Base-by-base conservation (phyloP, 2,113 vertebrate species). In the Heterotilapia buettikoferi region DNA sequence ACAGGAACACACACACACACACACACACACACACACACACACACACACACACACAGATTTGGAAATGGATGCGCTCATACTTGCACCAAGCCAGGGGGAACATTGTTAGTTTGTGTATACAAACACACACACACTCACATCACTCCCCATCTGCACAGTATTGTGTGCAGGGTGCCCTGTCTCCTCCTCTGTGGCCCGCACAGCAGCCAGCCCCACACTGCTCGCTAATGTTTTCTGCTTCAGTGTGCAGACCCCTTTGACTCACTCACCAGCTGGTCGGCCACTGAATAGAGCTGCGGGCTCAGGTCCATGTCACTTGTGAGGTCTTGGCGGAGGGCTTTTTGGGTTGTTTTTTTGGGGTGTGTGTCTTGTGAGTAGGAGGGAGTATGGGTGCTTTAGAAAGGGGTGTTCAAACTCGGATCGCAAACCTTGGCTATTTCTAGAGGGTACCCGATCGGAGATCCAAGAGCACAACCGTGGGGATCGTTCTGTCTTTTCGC, bases 191-290 rank as follows among this genome's bases (percentile, higher is more conserved):
- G 11, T 76, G 83, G 88, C 78, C 80, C 26, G 87, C 86, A 54
- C 93, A 90, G 92, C 92, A 89, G 94, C 94, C 93, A 88, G 94
- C 91, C 93, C 93, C 59, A 88, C 91, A 94, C 94, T 94, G 87
- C 93, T 96, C 90, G 94, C 95, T 93, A 94, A 94, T 96, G 96
- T 97, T 97, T 97, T 97, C 96, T 97, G 96, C 97, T 97, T 97
- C 96, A 97, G 94, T 97, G 95, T 97, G 91, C 96, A 90, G 92
- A 95, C 92, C 92, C 95, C 96, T 97, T 98, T 97, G 98, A 98
- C 98, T 98, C 98, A 98, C 97, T 98, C 97, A 98, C 97, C 98
- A 98, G 98, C 98, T 99, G 98, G 97, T 97, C 94, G 94, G 96
- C 96, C 93, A 96, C 96, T 98, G 97, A 99, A 98, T 98, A 97